Percentiles rank a stretch among this genome's conserved stretches.
Conservation (phyloP, 2,113 vertebrate species). For the Tyrannus savana region DNA sequence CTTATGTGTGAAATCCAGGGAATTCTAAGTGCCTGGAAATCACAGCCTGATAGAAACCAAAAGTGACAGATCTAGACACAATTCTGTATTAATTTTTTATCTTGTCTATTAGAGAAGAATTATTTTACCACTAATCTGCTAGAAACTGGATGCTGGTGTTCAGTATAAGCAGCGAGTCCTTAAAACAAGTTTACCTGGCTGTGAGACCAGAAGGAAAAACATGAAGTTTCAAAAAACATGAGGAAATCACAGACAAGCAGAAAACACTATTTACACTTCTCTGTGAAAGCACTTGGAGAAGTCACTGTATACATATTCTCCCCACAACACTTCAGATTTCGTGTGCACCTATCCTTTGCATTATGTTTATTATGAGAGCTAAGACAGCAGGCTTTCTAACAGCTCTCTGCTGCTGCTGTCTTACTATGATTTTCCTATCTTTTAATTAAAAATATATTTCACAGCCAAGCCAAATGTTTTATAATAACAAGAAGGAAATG, state of each 20-base stretch:
- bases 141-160: not conserved
- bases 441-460: slow-evolving; percentile 70
- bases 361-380: slow-evolving; percentile 9
- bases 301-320: not conserved
- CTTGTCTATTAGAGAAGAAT: not conserved
- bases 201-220: not conserved
- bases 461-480: slow-evolving; percentile 61
- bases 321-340: not conserved
- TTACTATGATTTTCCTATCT: slow-evolving; percentile 70
- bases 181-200: not conserved
- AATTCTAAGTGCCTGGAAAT: not conserved
- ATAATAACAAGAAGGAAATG: slow-evolving; percentile 48
- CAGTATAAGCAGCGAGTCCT: not conserved
- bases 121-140: not conserved
- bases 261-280: not conserved
- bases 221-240: not conserved
- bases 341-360: not conserved
- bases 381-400: slow-evolving; percentile 42
- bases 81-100: not conserved
- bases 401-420: slow-evolving; percentile 38
- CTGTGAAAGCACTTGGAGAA: not conserved
- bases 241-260: not conserved
- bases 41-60: not conserved
- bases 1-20: not conserved
- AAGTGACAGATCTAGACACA: not conserved